Base-by-base conservation (phyloP, 2,888 invertebrate genomes). In the Linyphia triangularis region DNA sequence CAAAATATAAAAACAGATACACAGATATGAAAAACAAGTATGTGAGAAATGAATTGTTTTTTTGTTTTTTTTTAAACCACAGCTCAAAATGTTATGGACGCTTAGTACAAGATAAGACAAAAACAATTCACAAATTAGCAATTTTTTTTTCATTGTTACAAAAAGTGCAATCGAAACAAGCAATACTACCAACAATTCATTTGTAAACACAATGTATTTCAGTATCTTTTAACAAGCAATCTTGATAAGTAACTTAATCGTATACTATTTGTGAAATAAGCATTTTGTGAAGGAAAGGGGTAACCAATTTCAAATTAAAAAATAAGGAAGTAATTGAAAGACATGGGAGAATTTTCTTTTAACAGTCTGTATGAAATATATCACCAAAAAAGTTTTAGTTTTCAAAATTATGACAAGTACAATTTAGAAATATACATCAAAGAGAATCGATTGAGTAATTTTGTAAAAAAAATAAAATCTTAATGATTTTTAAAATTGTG, bases 41-140 rank as follows among this genome's bases (percentile, higher is more conserved):
- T 78, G 63, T 16, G 22, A 81, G 73, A 85, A 84, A 51, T 24
- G 26, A 82, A 72, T 43, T 22, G 22, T 37, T 75, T 77, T 69
- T 69, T 67, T 65, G 59, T 22, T 13, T 37, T 75, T 77, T 69
- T 69, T 67, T 65, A 69, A 85, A 88, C 86, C 86, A 88, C 86
- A 88, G 86, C 86, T 88, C 86, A 75, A 88, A 75, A 88, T 63
- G 37, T 59, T 67, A 79, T 86, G 81, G 86, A 88, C 86, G 81
- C 81, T 88, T 88, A 75, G 51, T 81, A 75, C 33, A 81, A 67
- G 65, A 75, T 81, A 40, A 83, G 77, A 85, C 77, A 77, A 77
- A 83, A 72, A 82, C 79, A 79, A 81, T 82, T 88, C 61, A 79
- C 73, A 75, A 75, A 81, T 81, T 81, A 81, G 81, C 86, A 75